Evolutionary conservation across 1,140 invertebrate species (phyloP), one percentile per base, ranked within the genome.

Genomic region (Caenorhabditis remanei): DNA sequence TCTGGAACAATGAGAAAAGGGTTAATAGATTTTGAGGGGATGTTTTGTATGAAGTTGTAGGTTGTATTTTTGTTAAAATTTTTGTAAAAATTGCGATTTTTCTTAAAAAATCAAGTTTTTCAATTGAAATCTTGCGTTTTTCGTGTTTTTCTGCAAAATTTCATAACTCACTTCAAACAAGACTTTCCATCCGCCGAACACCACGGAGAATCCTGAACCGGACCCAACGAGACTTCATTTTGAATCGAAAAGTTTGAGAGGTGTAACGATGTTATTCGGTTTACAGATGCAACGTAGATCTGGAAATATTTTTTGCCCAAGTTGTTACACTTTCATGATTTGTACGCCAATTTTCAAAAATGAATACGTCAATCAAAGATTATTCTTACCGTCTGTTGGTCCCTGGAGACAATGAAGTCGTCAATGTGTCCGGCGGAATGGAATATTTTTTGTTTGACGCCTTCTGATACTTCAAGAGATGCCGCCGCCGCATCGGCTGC

Each of bases 231-330:
- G 40, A 96, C 96, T 46, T 94, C 94, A 89, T 96, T 95, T 41
- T 96, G 95, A 43, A 96, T 93, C 61, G 95, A 95, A 67, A 99
- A 94, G 91, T 97, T 96, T 63, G 91, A 90, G 8, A 96, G 95
- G 21, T 96, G 96, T 19, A 99, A 94, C 93, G 98, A 96, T 93
- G 97, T 98, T 50, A 99, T 94, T 83, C 95, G 94, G 94, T 99
- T 99, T 11, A 98, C 96, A 55, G 96, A 97, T 82, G 97, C 97
- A 71, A 99, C 95, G 94, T 96, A 99, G 13, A 98, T 94, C 61
- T 96, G 94, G 89, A 92, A 88, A 41, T 24, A 3, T 32, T n/a
- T 63, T 9, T 32, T 63, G 14, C 0, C 50, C 8, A 4, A 50
- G 32, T 32, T 32, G 0, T 32, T 32, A 32, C 32, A 50, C 50